phyloP scores from a whole-genome alignment of 2,888 invertebrate genomes.

The Chalcis sispes region DNA sequence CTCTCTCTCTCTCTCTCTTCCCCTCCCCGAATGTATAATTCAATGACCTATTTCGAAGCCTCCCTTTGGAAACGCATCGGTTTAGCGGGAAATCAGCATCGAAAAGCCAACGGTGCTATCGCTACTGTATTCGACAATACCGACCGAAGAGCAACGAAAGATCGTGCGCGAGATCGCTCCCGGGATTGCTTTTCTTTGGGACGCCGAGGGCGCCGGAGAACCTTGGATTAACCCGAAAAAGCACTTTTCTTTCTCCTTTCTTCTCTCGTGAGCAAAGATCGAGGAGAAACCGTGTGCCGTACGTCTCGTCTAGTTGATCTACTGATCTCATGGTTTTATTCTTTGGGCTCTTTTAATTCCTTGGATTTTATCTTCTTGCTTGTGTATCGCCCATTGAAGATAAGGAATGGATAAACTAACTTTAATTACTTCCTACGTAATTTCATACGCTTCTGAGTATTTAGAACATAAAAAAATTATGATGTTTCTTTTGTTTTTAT shows the following conservation, averaged over 20 bases:
- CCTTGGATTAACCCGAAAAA: slow-evolving; percentile 47
- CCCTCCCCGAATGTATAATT: slow-evolving; percentile 33
- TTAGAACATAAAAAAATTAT: too few relatives aligned
- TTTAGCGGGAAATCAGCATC: background rate
- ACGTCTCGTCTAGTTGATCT: slow-evolving; percentile 6
- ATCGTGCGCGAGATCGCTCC: too few relatives aligned
- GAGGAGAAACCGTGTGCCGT: too few relatives aligned
- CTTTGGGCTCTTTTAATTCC: slow-evolving; percentile 41
- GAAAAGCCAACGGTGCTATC: background rate
- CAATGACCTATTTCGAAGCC: slow-evolving; percentile 23
- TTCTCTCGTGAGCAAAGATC: background rate
- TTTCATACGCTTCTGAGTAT: too few relatives aligned
- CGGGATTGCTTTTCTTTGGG: slow-evolving; percentile 11
- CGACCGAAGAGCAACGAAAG: background rate
- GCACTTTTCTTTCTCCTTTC: slow-evolving; percentile 25
- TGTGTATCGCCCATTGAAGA: slow-evolving; percentile 11
- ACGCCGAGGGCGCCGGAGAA: background rate
- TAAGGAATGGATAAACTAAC: too few relatives aligned
- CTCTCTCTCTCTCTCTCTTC: slow-evolving; percentile 12
- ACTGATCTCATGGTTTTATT: slow-evolving; percentile 31
- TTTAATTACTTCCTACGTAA: too few relatives aligned
- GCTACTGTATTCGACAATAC: background rate
- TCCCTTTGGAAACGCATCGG: background rate
- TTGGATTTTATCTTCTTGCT: slow-evolving; percentile 13
- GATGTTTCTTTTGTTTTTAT: too few relatives aligned